Evolutionary conservation across 2,888 invertebrate species (phyloP), one percentile per base, ranked within the genome.

Genomic region (Hylaea fasciaria): DNA sequence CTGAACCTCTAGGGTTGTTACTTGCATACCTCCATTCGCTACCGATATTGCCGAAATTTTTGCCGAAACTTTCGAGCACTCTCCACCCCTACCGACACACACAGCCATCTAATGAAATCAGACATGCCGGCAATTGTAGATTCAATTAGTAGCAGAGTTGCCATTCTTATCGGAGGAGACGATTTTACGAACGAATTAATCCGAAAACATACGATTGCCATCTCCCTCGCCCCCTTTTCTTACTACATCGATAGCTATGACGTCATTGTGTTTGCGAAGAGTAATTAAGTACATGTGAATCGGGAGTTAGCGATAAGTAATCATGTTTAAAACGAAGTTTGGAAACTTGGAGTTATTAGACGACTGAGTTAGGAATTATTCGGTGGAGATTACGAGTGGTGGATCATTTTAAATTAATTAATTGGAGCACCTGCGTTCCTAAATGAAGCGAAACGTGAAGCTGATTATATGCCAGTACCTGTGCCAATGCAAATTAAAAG

Each of bases 101-200:
- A 53, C 82, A 74, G 71, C 54, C 66, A 55, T 71, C 82, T 87
- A 91, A 89, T 86, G 89, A 89, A 90, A 90, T 90, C 90, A 90
- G 89, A 90, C 90, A 87, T 88, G 85, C 86, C 86, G 87, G 84
- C 89, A 89, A 91, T 91, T 90, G 90, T 89, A 91, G 87, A 91
- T 91, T 91, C 91, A 92, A 92, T 92, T 92, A 91, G 91, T 88
- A 91, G 60, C 85, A 87, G 86, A 89, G 86, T 90, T 87, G 87
- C 91, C 86, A 90, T 92, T 92, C 91, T 92, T 92, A 92, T 91
- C 90, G 87, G 82, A 75, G 68, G 87, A 87, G 91, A 91, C 91
- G 91, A 92, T 92, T 92, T 92, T 89, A 91, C 91, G 91, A 92
- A 89, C 90, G 91, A 92, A 92, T 92, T 91, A 91, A 91, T 91